Base-by-base conservation (phyloP, 2,797 vertebrate genomes). In the Diplodus puntazzo region DNA sequence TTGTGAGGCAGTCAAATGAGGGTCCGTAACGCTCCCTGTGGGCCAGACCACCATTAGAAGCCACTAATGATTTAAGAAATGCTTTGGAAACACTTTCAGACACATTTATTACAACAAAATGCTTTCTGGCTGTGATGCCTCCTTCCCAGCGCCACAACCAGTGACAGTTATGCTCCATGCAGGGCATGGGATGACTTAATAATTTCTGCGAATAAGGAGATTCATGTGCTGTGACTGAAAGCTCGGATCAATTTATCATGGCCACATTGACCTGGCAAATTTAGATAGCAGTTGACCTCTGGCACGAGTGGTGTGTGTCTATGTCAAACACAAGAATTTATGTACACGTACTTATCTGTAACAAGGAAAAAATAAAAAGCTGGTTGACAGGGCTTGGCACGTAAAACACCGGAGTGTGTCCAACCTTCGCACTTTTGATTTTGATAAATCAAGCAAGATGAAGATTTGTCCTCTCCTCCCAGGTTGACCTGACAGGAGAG, bases 71-170 rank as follows among this genome's bases (percentile, higher is more conserved):
- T 88, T 85, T 85, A 84, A 80, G 63, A 81, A 88, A 88, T 53
- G 58, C 72, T 75, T 75, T 80, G 84, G 83, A 87, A 85, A 89
- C 57, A 77, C 76, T 84, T 74, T 64, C 65, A 83, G 85, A 85
- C 81, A 66, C 78, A 86, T 90, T 88, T 78, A 88, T 87, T 80
- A 88, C 3, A 3, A 83, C 71, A 62, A 73, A 77, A 81, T 62
- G 66, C 67, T 46, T 71, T 59, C 72, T 88, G 82, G 85, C 87
- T 57, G 63, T 63, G 59, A 69, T 2, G 8, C 57, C 17, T 65
- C 42, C 12, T 11, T 42, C 30, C 17, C 45, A 52, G 34, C 1
- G 66, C 81, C 82, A 87, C 77, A 49, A 62, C 27, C 67, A 57
- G 49, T 17, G 23, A 84, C 69, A 84, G 75, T 72, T 80, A 67